These are phyloP conservation scores for Yponomeuta cagnagella DNA, from an alignment of 2,888 invertebrate genomes.

Conservation along the genomic window DNA sequence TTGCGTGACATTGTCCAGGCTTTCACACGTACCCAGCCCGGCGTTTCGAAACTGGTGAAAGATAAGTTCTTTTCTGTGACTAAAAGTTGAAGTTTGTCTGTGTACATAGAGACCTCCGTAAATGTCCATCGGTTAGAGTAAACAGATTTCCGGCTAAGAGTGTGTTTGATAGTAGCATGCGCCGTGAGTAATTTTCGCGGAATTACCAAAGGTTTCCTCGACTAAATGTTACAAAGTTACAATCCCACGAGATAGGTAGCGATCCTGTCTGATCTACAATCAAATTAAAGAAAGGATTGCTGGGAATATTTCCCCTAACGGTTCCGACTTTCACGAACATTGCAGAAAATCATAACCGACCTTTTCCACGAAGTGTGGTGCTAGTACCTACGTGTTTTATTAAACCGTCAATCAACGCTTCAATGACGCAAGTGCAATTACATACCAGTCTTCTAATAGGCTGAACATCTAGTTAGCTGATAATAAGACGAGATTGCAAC, in stretches of 20 bases:
- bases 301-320: too few species aligned
- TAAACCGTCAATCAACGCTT: conserved; percentile 9
- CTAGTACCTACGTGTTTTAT: not conserved
- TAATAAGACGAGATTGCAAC: not conserved
- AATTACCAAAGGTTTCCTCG: too few species aligned
- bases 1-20: conserved; percentile 35
- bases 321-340: too few species aligned
- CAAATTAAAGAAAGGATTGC: too few species aligned
- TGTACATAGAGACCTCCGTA: not conserved
- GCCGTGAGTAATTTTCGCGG: too few species aligned
- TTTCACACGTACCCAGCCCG: conserved; percentile 14
- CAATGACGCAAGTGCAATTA: conserved; percentile 3
- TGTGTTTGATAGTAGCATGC: too few species aligned
- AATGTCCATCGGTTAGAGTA: not conserved
- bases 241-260: too few species aligned
- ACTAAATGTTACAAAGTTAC: too few species aligned
- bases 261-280: too few species aligned
- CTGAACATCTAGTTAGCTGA: not conserved
- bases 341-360: too few species aligned
- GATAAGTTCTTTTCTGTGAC: conserved; percentile 4
- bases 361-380: not conserved
- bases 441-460: not conserved
- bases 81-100: not conserved
- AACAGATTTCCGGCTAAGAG: not conserved
- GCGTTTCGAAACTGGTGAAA: conserved; percentile 8